Evolutionary conservation across 1,140 invertebrate genomes (phyloP), one percentile per base, ranked within the genome.

Genomic region (Penaeus vannamei): DNA sequence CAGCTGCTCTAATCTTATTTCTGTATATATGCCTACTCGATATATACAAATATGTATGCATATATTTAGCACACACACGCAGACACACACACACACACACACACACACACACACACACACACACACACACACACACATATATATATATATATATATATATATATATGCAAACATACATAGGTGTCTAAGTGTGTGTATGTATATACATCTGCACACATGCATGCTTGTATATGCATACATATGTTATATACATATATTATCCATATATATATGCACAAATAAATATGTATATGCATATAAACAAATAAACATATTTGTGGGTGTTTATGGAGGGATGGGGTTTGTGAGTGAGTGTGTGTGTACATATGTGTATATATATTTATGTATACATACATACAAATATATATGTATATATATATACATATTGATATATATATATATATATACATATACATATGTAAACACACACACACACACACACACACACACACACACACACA

Each of bases 81-180:
- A 53, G 10, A 53, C 53, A 53, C 12, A 8, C 53, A 53, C 8
- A 53, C 8, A 53, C 8, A 53, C 8, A 53, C 46, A 76, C 23
- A 76, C 23, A 76, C n/a, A 76, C 23, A 76, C 5, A 76, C 26
- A 76, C 26, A 76, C 26, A 76, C 23, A 76, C 26, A 76, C 10
- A 76, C 26, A 76, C 23, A 76, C 23, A 76, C 26, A 76, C 26
- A 76, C 26, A n/a, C 7, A 76, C 26, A 76, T 26, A 76, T 76
- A 76, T 76, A 76, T 76, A n/a, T 76, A 26, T 76, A 76, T 76
- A n/a, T 76, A 76, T 76, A 76, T 76, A n/a, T 76, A 76, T 26
- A 29, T 53, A 53, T 53, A 53, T 53, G 17, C 1, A 53, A 12
- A 53, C 17, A 53, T 53, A 53, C 14, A 53, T 53, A 76, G 3